Conservation (phyloP, 2,797 vertebrate species). For the Eospalax fontanierii region DNA sequence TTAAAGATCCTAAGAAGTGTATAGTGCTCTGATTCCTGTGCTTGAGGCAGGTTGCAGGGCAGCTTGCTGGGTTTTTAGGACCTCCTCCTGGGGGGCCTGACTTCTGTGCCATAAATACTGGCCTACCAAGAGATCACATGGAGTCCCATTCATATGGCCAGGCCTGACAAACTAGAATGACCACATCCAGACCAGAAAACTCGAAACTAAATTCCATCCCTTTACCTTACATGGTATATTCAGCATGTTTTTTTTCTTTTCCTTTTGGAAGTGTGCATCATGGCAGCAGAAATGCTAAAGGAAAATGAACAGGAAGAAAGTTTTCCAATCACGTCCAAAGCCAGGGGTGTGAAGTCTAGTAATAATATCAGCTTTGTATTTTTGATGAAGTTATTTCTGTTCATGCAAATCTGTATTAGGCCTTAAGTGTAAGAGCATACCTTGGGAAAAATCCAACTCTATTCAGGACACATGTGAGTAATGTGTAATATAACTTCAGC, state of each 20-base stretch:
- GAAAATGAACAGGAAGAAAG: neutral
- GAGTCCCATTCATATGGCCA: neutral
- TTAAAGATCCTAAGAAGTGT: neutral
- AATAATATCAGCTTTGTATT: neutral
- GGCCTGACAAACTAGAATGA: neutral
- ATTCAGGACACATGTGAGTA: neutral
- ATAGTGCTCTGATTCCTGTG: neutral
- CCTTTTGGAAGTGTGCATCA: neutral
- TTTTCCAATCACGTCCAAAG: neutral
- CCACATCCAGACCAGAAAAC: conserved; percentile 28
- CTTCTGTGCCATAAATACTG: neutral
- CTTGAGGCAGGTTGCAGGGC: neutral
- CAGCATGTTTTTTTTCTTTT: neutral
- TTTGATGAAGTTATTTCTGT: neutral
- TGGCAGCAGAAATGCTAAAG: conserved; percentile 5
- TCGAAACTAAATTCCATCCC: neutral
- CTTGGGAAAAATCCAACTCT: conserved; percentile 36
- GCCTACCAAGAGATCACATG: neutral
- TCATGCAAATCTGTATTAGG: neutral
- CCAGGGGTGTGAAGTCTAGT: neutral
- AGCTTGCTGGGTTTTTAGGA: neutral
- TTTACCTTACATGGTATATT: neutral
- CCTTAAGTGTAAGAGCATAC: neutral
- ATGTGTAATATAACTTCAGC: neutral
- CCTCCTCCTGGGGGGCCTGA: neutral